phyloP scores from a whole-genome alignment of 2,113 vertebrate species.

The Tragelaphus imberbis region DNA sequence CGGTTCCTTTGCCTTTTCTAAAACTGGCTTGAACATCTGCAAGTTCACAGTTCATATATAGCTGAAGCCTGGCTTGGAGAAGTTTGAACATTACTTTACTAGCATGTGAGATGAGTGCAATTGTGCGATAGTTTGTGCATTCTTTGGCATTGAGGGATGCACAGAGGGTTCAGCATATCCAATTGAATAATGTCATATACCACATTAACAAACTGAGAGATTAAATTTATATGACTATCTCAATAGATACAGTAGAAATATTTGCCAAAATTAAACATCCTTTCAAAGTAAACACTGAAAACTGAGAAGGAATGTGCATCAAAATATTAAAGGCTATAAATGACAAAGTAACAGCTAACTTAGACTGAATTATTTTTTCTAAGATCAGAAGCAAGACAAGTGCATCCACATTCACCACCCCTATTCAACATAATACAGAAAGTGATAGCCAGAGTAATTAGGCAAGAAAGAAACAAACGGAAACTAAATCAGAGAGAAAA shows the following conservation, averaged over 20 bases:
- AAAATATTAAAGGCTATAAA: no score
- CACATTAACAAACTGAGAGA: not conserved
- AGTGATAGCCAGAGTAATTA: not conserved
- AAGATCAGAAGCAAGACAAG: not conserved
- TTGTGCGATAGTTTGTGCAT: not conserved
- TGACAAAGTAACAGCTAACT: not conserved
- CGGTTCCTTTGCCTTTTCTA: not conserved
- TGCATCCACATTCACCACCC: not conserved
- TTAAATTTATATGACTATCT: not conserved
- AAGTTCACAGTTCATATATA: not conserved
- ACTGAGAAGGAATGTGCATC: not conserved
- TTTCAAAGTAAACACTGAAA: not conserved
- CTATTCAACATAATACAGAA: not conserved
- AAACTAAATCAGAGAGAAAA: not conserved
- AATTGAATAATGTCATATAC: not conserved
- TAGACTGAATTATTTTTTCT: not conserved
- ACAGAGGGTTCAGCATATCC: not conserved
- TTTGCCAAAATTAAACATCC: not conserved
- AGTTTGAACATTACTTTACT: not conserved
- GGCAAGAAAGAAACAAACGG: not conserved
- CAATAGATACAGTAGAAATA: not conserved
- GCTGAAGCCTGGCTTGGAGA: not conserved
- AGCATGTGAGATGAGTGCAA: not conserved
- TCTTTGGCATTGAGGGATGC: not conserved
- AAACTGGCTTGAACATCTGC: not conserved